phyloP scores from a whole-genome alignment of 35 echinoderm and acorn worm species.

The Apostichopus parvimensis region DNA sequence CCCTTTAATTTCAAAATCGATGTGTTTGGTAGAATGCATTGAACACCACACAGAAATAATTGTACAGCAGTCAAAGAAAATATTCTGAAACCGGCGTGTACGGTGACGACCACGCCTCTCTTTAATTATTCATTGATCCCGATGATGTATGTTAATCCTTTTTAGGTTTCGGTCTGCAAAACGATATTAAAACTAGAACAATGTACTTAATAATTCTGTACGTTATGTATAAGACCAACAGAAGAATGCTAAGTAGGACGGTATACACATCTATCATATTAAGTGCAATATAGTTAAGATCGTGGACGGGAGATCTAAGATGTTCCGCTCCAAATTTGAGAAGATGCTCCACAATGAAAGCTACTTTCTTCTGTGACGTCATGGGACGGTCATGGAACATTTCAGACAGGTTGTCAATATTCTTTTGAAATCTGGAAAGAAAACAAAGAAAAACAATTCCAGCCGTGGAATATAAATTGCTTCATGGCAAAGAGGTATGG shows the following conservation, averaged over 20 bases:
- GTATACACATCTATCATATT: slow-evolving; percentile 56
- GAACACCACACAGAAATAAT: too few species aligned
- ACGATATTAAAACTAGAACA: not conserved
- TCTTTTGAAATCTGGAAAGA: slow-evolving; percentile 38
- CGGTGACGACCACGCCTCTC: too few species aligned
- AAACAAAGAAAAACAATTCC: not conserved
- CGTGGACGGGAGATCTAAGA: slow-evolving; percentile 39
- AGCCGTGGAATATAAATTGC: too few species aligned
- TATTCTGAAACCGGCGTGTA: too few species aligned
- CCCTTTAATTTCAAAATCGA: too few species aligned
- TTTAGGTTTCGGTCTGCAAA: slow-evolving; percentile 44
- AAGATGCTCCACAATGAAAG: slow-evolving; percentile 31
- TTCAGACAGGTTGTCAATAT: not conserved
- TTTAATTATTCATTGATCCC: too few species aligned
- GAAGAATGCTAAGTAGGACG: not conserved
- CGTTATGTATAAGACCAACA: not conserved
- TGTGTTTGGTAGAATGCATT: too few species aligned
- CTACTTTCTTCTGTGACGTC: slow-evolving; percentile 39
- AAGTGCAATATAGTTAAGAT: slow-evolving; percentile 43
- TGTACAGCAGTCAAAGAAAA: too few species aligned
- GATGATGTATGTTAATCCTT: slow-evolving; percentile 36
- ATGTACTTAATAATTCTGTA: not conserved
- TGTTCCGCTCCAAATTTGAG: slow-evolving; percentile 54
- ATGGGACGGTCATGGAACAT: slow-evolving; percentile 28
- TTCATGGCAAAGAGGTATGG: too few species aligned